A percentile compares a stretch with the other conserved stretches of the same genome.
Conservation (phyloP, 2,797 vertebrate genomes). For the Lycodopsis pacificus region DNA sequence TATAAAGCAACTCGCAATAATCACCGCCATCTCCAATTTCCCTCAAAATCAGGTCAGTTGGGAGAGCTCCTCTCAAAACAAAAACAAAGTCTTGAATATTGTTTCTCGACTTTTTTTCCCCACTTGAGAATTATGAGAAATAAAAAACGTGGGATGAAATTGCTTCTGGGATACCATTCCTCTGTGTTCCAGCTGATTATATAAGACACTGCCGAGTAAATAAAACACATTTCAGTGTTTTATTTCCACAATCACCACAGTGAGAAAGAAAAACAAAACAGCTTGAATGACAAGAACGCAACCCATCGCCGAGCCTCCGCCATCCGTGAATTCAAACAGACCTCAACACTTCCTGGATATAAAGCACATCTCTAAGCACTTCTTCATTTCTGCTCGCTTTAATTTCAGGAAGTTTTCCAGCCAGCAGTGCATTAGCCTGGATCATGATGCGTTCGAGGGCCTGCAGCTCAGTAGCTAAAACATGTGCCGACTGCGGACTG, state of each 20-base stretch:
- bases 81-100: conserved; percentile 24
- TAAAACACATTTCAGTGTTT: conserved; percentile 49
- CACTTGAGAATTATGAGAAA: conserved; percentile 29
- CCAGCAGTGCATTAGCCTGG: conserved; percentile 25
- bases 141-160: conserved; percentile 34
- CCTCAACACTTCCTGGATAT: conserved; percentile 3
- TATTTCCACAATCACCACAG: conserved; percentile 37
- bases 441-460: conserved; percentile 48
- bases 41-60: conserved; percentile 18
- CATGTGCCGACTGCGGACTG: conserved; percentile 18
- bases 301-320: background rate
- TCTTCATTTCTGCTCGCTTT: conserved; percentile 29
- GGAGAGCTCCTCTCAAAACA: conserved; percentile 39
- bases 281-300: conserved; percentile 10
- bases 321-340: conserved; percentile 24
- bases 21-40: conserved; percentile 26
- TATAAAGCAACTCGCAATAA: conserved; percentile 36
- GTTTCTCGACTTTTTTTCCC: background rate
- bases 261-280: conserved; percentile 1
- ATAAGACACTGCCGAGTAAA: conserved; percentile 32
- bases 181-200: conserved; percentile 30
- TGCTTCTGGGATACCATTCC: conserved; percentile 32
- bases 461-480: conserved; percentile 31
- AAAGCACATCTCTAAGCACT: conserved; percentile 29
- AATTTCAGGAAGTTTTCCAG: conserved; percentile 22